phyloP scores from a whole-genome alignment of 2,113 vertebrate species.

The Lagopus leucura region DNA sequence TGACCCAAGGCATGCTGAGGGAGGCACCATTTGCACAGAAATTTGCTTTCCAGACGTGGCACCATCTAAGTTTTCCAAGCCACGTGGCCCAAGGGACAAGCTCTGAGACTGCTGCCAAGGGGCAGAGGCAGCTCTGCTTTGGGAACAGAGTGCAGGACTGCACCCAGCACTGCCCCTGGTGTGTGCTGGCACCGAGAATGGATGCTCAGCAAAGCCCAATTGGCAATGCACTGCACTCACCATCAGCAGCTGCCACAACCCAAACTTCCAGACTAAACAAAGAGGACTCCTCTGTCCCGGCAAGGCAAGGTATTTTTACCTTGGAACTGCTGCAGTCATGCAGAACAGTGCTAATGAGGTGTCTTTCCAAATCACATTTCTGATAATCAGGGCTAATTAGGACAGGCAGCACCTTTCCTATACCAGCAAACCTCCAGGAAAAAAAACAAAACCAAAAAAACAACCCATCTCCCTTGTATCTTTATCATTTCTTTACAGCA shows the following conservation, averaged over 20 bases:
- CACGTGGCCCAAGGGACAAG: neutral
- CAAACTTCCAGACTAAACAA: too few relatives aligned
- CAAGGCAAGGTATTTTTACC: neutral
- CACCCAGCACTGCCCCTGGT: neutral
- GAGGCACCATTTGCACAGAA: neutral
- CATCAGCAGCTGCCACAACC: neutral
- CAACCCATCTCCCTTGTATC: too few relatives aligned
- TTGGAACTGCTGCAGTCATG: neutral
- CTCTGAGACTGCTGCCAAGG: neutral
- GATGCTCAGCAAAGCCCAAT: neutral
- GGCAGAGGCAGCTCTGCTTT: neutral
- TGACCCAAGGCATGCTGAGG: accelerated
- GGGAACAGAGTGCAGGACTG: neutral
- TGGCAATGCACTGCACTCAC: neutral
- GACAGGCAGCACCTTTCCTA: neutral
- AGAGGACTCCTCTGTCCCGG: neutral
- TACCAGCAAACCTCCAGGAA: neutral
- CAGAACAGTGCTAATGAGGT: neutral
- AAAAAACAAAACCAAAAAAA: neutral
- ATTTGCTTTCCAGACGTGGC: neutral
- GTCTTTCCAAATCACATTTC: neutral
- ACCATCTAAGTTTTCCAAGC: accelerated
- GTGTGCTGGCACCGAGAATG: neutral
- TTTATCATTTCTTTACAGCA: neutral
- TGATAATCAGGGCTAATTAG: neutral